phyloP scores from a whole-genome alignment of 2,113 vertebrate species.

The Gymnorhina tibicen region DNA sequence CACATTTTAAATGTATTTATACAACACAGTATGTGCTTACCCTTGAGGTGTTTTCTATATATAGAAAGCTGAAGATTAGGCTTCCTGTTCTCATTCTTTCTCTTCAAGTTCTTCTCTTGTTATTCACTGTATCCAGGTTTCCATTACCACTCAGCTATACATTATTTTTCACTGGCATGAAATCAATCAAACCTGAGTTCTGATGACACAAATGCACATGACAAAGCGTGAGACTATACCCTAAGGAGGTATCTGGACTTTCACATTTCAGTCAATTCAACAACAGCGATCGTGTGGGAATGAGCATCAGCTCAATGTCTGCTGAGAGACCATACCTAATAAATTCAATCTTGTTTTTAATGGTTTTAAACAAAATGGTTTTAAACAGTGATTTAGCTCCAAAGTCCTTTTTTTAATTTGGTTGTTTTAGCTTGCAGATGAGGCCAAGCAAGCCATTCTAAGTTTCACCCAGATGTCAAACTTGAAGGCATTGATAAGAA shows the following conservation, averaged over 20 bases:
- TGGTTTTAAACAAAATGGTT: background rate
- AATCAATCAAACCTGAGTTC: background rate
- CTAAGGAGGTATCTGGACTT: background rate
- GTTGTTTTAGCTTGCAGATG: background rate
- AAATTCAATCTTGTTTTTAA: background rate
- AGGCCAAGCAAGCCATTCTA: background rate
- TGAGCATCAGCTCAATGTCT: background rate
- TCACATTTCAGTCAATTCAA: background rate
- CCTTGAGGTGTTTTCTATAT: constrained; percentile 51
- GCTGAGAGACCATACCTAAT: background rate
- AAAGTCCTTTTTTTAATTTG: background rate
- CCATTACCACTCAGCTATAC: background rate
- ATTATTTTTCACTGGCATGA: constrained; percentile 11
- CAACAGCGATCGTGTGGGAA: background rate
- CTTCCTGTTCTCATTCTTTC: background rate
- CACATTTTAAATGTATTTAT: constrained; percentile 60
- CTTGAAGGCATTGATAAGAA: background rate
- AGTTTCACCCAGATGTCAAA: background rate
- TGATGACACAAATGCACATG: background rate
- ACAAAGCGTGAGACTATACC: background rate
- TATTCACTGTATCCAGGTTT: constrained; percentile 5
- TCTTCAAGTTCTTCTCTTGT: background rate
- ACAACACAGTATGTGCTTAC: constrained; percentile 36
- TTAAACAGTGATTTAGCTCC: background rate
- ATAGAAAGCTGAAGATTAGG: constrained; percentile 59